Evolutionary conservation across 2,888 invertebrate species (phyloP), one percentile per base, ranked within the genome.

Genomic region (Lithophane leautieri): DNA sequence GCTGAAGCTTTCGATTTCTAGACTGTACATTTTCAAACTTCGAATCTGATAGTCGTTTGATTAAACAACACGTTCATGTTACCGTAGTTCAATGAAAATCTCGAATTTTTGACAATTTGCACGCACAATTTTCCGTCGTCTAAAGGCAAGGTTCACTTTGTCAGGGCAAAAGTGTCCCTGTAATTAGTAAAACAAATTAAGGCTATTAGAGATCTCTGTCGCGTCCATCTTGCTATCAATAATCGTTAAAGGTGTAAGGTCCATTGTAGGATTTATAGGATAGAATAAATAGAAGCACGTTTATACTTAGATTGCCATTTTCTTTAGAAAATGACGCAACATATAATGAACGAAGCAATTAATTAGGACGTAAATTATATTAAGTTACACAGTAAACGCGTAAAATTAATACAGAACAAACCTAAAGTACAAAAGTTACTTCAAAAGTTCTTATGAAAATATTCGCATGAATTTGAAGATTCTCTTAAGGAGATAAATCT

Each of bases 111-210:
- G 67, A 73, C 71, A 70, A 58, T 74, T 34, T 77, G 78, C 34
- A 34, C 60, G 61, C 25, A 58, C 71, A 84, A 83, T 86, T 82
- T 86, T 87, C 86, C 84, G 82, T 87, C 83, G 82, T 79, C 82
- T 78, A 72, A 82, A 79, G 80, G 70, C 84, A 76, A 78, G 25
- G 52, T 85, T 77, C 16, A 86, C 63, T 73, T 79, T 74, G 58
- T 65, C 61, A 80, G 68, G 71, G 70, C 44, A 86, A 88, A 89
- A 81, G 78, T 76, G 78, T 84, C 89, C 86, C 88, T 91, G 88
- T 93, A 93, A 93, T 92, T 92, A 92, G 85, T 88, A 80, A 82
- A 90, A 87, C 87, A 89, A 93, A 93, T 93, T 91, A 91, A 89
- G 88, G 83, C 87, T 91, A 91, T 91, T 88, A 88, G 86, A 86